Base-by-base conservation (phyloP, 2,888 invertebrate genomes). In the Trachelus tabidus region DNA sequence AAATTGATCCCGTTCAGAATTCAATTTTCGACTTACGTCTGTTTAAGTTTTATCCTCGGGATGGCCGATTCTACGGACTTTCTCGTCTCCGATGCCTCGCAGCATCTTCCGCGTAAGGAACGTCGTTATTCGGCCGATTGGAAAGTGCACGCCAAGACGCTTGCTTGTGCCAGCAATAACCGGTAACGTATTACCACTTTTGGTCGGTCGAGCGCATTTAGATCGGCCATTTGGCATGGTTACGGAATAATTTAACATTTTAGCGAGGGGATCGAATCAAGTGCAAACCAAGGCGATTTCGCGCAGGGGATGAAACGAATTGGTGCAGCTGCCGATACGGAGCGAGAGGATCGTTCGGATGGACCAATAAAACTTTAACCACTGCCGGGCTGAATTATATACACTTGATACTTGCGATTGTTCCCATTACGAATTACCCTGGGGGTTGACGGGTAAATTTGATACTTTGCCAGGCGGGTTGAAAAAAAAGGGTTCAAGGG, bases 121-220 rank as follows among this genome's bases (percentile, higher is more conserved):
- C 23, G 31, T 30, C 34, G 31, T 31, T 31, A 15, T 30, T 23
- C 30, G 31, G 31, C 71, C 71, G 30, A 71, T 71, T 71, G 15
- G 15, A 34, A 73, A 76, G 80, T 80, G 80, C 78, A 79, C 81
- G 81, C 81, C 88, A 88, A 88, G 88, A 87, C 87, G 88, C 87
- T 87, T 23, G 56, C 23, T 23, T 56, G 86, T 86, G 86, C 83
- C 80, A 87, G 87, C 87, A 88, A 88, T 89, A 88, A 89, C 88
- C 82, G 85, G 87, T 88, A 88, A 89, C 87, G 85, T 89, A 88
- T 89, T 87, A 87, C 88, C 88, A 87, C 88, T 89, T 88, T 87
- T 88, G 87, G 85, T 87, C 86, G 88, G 87, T 87, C 87, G 88
- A 88, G 83, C 88, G 87, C 88, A 88, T 89, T 89, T 88, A 89